phyloP scores from a whole-genome alignment of 2,113 vertebrate species.

The Nerophis lumbriciformis region DNA sequence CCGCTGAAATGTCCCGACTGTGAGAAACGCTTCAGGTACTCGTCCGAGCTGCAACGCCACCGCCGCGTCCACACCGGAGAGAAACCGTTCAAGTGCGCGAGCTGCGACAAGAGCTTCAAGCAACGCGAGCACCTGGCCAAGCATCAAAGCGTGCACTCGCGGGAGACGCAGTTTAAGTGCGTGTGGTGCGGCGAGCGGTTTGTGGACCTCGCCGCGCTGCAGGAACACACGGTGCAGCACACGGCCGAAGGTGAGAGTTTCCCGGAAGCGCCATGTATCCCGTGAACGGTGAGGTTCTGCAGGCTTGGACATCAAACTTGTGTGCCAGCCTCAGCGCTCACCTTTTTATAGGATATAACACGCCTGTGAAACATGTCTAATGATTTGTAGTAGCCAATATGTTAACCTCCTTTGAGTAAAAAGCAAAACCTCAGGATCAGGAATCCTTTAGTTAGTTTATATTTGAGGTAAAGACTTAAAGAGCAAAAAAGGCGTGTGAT shows the following conservation, averaged over 20 bases:
- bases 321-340: constrained; percentile 32
- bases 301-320: background rate
- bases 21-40: constrained; percentile 94
- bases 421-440: constrained; percentile 13
- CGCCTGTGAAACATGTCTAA: constrained; percentile 22
- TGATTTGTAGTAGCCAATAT: constrained; percentile 13
- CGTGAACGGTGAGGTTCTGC: constrained; percentile 32
- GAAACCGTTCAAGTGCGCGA: constrained; percentile 94
- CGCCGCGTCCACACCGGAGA: constrained; percentile 92
- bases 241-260: constrained; percentile 86
- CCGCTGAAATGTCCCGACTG: constrained; percentile 95
- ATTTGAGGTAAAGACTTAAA: constrained; percentile 15
- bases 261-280: constrained; percentile 86
- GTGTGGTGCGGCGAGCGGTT: constrained; percentile 96
- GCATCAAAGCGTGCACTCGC: constrained; percentile 90
- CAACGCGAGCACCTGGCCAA: constrained; percentile 96
- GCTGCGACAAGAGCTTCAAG: constrained; percentile 96
- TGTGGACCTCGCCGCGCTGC: constrained; percentile 85
- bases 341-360: constrained; percentile 27
- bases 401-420: constrained; percentile 22
- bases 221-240: constrained; percentile 95
- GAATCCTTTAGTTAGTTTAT: constrained; percentile 10
- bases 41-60: constrained; percentile 91
- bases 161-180: constrained; percentile 95
- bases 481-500: constrained; percentile 16